Evolutionary conservation across 1,140 invertebrate genomes (phyloP), one percentile per base, ranked within the genome.

Genomic region (Drosophila micromelanica): DNA sequence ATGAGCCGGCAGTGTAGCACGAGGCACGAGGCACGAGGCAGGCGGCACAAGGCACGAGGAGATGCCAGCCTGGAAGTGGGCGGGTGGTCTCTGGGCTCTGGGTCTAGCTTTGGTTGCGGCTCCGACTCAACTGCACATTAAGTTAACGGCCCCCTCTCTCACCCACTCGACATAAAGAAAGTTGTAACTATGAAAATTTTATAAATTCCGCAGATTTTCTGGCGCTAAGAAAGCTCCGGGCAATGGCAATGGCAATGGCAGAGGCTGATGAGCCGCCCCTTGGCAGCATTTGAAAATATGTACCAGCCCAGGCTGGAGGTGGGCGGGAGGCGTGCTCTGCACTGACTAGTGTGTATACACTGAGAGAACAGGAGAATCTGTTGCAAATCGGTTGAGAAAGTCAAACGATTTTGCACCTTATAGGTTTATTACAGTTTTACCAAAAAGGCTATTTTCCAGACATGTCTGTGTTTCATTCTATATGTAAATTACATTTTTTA

Each of bases 121-220:
- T 59, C 17, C 17, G 57, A 72, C 65, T 78, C 71, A 40, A 43
- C 45, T 78, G 74, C 78, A 78, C 75, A 86, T 82, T 86, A 81
- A 78, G 73, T 82, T 67, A 76, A 69, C 63, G 72, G 64, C 40
- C 13, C 20, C 11, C 2, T 17, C 30, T 43, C 20, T 52, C 37
- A 45, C 46, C 49, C 38, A 23, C 17, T 46, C 67, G 69, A 73
- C 76, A 79, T 81, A 78, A 89, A 89, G 80, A 90, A 90, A 90
- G 80, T 90, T 90, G 80, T 90, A 90, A 90, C 86, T 90, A 90
- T 90, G 86, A 90, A 90, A 90, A 90, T 90, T 90, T 90, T 90
- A 90, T 90, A 90, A 90, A 90, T 90, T 90, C 85, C 80, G 73
- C 73, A 90, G 86, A 89, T 90, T 85, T 90, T 81, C 70, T 81